Evolutionary conservation across 2,797 vertebrate genomes (phyloP), one percentile per base, ranked within the genome.

Genomic region (Parambassis ranga): DNA sequence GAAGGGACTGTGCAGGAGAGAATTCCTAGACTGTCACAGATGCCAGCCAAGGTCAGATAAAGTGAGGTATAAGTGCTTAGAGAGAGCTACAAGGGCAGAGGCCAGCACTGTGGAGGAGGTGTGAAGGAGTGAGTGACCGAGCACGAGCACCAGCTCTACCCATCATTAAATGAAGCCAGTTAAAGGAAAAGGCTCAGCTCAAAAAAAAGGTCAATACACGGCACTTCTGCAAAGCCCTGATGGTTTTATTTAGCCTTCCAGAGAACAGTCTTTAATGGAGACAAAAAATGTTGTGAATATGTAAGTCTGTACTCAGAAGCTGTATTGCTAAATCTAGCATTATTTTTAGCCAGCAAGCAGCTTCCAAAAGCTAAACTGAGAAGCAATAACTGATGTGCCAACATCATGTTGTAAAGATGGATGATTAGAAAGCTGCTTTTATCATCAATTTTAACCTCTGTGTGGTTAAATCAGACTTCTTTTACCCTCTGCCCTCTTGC

Each of bases 151-250:
- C 41, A 55, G 74, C 71, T 77, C 77, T 50, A 65, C 75, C 82
- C 74, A 50, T 86, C 85, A 79, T 87, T 85, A 87, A 87, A 89
- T 65, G 78, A 76, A 84, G 72, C 82, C 85, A 83, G 87, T 90
- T 85, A 80, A 79, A 87, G 47, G 50, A 32, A 73, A 81, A 70
- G 64, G 38, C 70, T 58, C 36, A 6, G 16, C 71, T 86, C 66
- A 71, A 67, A 82, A 71, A 67, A 82, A 82, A 77, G 76, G 76
- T 79, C 77, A 75, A 79, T 74, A 80, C 59, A 46, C 4, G 27
- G 48, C 68, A 79, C 82, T 84, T 76, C 41, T 62, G 56, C 59
- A 75, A 39, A 72, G 52, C 63, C 18, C 38, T 73, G 65, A 76
- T 77, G 63, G 50, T 79, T 79, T 87, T 64, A 74, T 77, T 73